These are phyloP conservation scores for Camponotus fellah DNA, from an alignment of 2,888 invertebrate species.

Conservation along the genomic window DNA sequence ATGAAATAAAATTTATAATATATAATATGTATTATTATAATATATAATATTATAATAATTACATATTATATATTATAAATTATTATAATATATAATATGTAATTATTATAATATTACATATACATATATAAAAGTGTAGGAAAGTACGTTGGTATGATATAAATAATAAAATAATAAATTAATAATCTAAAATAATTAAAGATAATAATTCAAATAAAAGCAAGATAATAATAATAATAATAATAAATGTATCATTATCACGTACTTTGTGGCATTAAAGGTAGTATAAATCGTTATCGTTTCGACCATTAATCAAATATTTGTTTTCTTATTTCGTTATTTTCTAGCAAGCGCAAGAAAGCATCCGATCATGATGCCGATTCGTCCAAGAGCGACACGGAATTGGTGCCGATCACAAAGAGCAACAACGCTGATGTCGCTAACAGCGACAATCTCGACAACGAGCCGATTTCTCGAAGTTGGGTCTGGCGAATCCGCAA, in stretches of 20 bases:
- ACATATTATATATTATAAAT: no score
- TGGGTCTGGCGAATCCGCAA: slow-evolving; percentile 92
- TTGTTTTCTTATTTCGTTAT: not conserved
- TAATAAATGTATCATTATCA: not conserved
- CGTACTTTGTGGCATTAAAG: not conserved
- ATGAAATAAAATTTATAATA: not conserved
- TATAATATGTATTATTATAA: not conserved
- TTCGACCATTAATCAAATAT: not conserved
- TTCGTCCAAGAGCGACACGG: slow-evolving; percentile 75
- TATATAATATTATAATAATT: no score
- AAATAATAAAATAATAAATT: not conserved
- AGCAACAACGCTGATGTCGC: slow-evolving; percentile 87
- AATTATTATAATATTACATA: not conserved
- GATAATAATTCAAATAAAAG: not conserved
- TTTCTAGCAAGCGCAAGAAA: slow-evolving; percentile 70
- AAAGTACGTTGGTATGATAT: not conserved
- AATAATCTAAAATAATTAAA: not conserved
- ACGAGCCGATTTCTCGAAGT: slow-evolving; percentile 87
- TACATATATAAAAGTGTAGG: not conserved
- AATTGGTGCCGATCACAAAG: slow-evolving; percentile 46
- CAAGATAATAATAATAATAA: not conserved
- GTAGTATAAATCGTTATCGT: no score
- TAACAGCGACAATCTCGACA: slow-evolving; percentile 87
- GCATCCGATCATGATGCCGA: slow-evolving; percentile 76
- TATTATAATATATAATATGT: not conserved